These are phyloP conservation scores for Sphenodon punctatus DNA, from an alignment of 2,797 vertebrate species.

Conservation along the genomic window DNA sequence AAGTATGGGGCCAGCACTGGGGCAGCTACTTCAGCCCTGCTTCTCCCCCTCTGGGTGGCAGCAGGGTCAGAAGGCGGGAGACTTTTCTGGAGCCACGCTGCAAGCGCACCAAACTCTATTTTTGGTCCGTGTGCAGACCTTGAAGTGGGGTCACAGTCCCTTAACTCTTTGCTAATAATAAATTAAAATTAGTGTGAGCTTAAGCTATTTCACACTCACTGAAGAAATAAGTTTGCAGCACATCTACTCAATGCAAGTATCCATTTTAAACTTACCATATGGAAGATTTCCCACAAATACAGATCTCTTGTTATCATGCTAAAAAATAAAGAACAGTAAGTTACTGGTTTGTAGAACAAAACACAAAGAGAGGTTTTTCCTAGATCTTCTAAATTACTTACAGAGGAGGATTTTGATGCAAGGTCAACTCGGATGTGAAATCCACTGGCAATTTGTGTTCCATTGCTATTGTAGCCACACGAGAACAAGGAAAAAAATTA, in stretches of 20 bases:
- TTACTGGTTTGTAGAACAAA: background rate
- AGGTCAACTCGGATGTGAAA: conserved; percentile 90
- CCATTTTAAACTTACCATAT: conserved; percentile 83
- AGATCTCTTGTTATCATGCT: conserved; percentile 90
- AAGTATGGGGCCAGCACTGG: too few species aligned
- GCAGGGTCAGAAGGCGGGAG: too few species aligned
- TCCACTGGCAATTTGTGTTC: conserved; percentile 84
- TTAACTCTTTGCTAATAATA: too few species aligned
- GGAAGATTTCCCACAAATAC: conserved; percentile 93
- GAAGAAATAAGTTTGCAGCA: background rate
- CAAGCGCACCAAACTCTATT: too few species aligned
- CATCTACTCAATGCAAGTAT: fast-evolving
- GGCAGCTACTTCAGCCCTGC: too few species aligned
- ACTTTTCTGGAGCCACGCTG: too few species aligned
- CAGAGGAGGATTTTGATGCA: conserved; percentile 69
- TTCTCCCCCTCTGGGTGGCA: too few species aligned
- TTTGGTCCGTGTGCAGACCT: too few species aligned
- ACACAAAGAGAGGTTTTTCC: background rate
- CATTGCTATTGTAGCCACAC: conserved; percentile 81
- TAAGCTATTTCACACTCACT: background rate
- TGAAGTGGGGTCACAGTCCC: too few species aligned
- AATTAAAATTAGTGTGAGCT: too few species aligned
- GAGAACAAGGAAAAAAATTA: background rate
- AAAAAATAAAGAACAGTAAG: conserved; percentile 31
- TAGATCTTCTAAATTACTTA: conserved; percentile 67